Conservation (phyloP, 92 coral and sea anemone species). For the Nematostella vectensis region DNA sequence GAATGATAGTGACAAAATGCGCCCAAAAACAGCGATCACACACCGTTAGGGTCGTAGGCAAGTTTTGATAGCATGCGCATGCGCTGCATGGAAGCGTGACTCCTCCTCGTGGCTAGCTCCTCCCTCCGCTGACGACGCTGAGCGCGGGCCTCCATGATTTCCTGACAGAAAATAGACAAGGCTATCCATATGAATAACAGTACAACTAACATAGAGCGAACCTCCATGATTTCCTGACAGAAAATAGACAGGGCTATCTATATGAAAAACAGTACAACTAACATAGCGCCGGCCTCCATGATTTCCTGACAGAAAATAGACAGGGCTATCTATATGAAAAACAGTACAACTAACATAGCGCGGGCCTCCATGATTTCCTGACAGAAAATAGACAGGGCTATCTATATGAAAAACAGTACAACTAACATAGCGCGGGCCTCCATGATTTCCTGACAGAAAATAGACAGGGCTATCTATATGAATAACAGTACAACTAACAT, state of each 20-base stretch:
- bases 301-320: constrained; percentile 75
- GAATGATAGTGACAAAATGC: no score
- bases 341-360: no score
- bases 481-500: no score
- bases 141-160: constrained; percentile 83
- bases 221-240: constrained; percentile 75
- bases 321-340: background rate
- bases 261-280: background rate
- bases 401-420: background rate
- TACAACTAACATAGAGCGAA: no score
- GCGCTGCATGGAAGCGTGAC: constrained; percentile 92
- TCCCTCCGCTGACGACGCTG: constrained; percentile 88
- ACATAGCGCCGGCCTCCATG: constrained; percentile 76
- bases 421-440: constrained; percentile 82
- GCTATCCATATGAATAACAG: background rate
- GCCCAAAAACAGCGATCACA: no score
- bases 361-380: constrained; percentile 92
- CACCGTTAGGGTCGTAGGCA: constrained; percentile 97
- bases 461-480: no score
- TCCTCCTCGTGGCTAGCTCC: constrained; percentile 83
- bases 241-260: no score
- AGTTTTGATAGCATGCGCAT: constrained; percentile 90
- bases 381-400: no score
- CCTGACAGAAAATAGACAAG: no score
- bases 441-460: constrained; percentile 69